These are phyloP conservation scores for Allolobophora icterica DNA, from an alignment of 2,888 invertebrate species.

Conservation along the genomic window DNA sequence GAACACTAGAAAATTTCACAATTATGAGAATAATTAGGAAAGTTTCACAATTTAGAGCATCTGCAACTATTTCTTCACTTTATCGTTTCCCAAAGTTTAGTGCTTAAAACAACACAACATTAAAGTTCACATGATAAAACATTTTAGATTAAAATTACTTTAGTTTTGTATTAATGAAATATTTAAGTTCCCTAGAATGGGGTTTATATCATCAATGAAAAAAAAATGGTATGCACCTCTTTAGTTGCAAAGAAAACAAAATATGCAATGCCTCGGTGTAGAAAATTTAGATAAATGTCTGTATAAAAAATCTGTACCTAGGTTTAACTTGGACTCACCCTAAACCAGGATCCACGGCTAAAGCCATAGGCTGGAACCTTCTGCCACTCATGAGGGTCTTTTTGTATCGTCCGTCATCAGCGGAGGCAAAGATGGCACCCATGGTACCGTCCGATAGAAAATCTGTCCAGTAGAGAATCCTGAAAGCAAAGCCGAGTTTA, in stretches of 20 bases:
- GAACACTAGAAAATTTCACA: neutral
- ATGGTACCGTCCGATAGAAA: conserved; percentile 68
- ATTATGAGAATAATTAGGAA: neutral
- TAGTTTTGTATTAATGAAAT: too few species aligned
- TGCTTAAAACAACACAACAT: too few species aligned
- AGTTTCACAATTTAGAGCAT: neutral
- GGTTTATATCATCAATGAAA: neutral
- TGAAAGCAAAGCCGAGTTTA: conserved; percentile 44
- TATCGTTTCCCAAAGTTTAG: too few species aligned
- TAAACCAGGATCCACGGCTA: conserved; percentile 77
- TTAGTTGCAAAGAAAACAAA: neutral
- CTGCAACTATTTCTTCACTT: too few species aligned
- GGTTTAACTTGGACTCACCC: conserved; percentile 61
- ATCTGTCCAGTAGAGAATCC: conserved; percentile 93
- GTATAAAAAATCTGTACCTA: neutral
- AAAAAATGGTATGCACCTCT: neutral
- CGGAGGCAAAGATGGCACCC: conserved; percentile 57
- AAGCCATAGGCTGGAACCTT: conserved; percentile 77
- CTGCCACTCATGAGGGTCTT: conserved; percentile 81
- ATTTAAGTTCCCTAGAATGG: too few species aligned
- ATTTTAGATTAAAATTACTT: too few species aligned
- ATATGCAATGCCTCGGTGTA: neutral
- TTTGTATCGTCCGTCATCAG: conserved; percentile 65
- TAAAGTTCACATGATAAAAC: too few species aligned
- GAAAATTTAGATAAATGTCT: neutral